Percentiles rank a stretch among this genome's conserved stretches.
Conservation (phyloP, 2,113 vertebrate genomes). For the Mastomys natalensis region DNA sequence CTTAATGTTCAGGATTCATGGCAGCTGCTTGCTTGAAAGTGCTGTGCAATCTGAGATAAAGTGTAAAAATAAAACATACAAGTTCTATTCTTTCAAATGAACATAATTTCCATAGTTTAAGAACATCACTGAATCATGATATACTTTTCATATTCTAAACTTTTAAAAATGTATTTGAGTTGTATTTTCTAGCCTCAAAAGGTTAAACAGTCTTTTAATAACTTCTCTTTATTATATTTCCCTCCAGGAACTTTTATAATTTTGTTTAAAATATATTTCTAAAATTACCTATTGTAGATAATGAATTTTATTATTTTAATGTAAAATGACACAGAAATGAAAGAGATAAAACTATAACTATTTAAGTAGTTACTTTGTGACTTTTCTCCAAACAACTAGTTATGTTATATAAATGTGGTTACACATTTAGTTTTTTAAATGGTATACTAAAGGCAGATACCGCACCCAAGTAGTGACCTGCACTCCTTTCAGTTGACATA, state of each 20-base stretch:
- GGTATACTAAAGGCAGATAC: too few relatives aligned
- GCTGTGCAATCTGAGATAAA: slow-evolving; percentile 53
- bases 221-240: neutral
- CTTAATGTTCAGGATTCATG: slow-evolving; percentile 57
- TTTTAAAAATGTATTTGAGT: neutral
- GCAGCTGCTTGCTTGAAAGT: slow-evolving; percentile 57
- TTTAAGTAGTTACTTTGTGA: neutral
- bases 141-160: slow-evolving; percentile 33
- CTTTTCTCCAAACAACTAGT: neutral
- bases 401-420: too few relatives aligned
- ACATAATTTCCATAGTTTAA: slow-evolving; percentile 52
- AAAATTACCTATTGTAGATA: neutral
- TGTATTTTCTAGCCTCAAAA: neutral
- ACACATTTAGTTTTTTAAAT: neutral
- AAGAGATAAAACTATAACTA: neutral
- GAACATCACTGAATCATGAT: slow-evolving; percentile 49
- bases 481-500: too few relatives aligned
- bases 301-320: neutral
- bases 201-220: neutral
- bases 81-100: slow-evolving; percentile 38
- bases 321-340: neutral
- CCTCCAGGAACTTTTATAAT: neutral
- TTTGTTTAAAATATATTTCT: neutral
- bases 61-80: slow-evolving; percentile 65
- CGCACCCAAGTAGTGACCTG: too few relatives aligned